phyloP scores from a whole-genome alignment of 2,888 invertebrate species.

The Chrysina gloriosa region DNA sequence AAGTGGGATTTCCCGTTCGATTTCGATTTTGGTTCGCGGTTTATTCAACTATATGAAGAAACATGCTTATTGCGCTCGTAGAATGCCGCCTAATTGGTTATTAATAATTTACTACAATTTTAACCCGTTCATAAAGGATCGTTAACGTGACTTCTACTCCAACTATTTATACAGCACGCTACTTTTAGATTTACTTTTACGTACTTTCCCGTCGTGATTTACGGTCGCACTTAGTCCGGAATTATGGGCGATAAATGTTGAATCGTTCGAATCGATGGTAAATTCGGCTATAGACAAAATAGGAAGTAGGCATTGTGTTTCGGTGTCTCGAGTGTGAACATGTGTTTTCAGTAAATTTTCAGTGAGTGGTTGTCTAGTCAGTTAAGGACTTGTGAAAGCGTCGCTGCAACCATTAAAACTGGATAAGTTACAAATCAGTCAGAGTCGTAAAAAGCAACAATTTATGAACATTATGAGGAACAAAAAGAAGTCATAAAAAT shows the following conservation, averaged over 20 bases:
- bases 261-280: slow-evolving; percentile 4
- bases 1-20: slow-evolving; percentile 45
- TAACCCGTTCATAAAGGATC: too few relatives aligned
- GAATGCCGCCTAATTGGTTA: too few relatives aligned
- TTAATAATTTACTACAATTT: neutral
- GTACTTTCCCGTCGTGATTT: slow-evolving; percentile 1
- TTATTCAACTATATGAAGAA: neutral
- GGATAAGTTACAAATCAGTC: slow-evolving; percentile 22
- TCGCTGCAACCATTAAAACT: neutral
- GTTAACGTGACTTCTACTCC: too few relatives aligned
- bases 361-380: neutral
- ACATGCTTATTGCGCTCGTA: too few relatives aligned
- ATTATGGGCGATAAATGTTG: slow-evolving; percentile 35
- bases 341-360: slow-evolving; percentile 31
- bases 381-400: neutral
- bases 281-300: slow-evolving; percentile 22
- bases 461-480: slow-evolving; percentile 13
- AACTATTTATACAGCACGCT: neutral
- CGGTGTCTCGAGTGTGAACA: slow-evolving; percentile 5
- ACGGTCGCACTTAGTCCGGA: neutral
- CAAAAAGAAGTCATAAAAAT: too few relatives aligned
- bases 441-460: slow-evolving; percentile 5
- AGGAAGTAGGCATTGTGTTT: slow-evolving; percentile 22
- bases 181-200: slow-evolving; percentile 12
- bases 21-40: neutral